Base-by-base conservation (phyloP, 2,797 vertebrate genomes). In the Chelon auratus region DNA sequence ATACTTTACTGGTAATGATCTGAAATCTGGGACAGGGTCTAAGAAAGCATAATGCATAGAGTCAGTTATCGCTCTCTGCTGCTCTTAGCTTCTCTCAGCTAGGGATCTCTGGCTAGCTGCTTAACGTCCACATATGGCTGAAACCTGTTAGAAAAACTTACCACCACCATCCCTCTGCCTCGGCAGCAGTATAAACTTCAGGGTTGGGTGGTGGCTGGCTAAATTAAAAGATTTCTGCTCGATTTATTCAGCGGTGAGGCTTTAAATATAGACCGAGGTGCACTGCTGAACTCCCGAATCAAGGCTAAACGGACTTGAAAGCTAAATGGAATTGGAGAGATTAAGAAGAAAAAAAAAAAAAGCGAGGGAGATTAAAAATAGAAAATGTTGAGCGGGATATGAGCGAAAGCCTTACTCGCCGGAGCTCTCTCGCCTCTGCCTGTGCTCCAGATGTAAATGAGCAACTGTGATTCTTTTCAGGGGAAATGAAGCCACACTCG, bases 211-310 rank as follows among this genome's bases (percentile, higher is more conserved):
- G 57, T 22, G 77, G 71, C 72, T 66, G 64, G 59, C 58, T 68
- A 78, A 78, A 70, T 77, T 60, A 61, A 81, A 83, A 57, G 61
- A 81, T 80, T 80, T 81, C 58, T 82, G 65, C 80, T 86, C 22
- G 4, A 81, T 75, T 73, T 72, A 83, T 80, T 84, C 74, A 81
- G 68, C 0, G n/a, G 63, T 37, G 30, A 62, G 69, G 67, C 70
- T 84, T 88, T 86, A 89, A 91, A 92, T 84, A 84, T 71, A 86
- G 88, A 63, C 57, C 0, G 12, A 70, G 65, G 64, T 72, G 78
- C 78, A 80, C 78, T 72, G 45, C 30, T 85, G 79, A 87, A 86
- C 83, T 65, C 62, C 39, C 76, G 78, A 84, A 87, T 84, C 55
- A 62, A 76, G 70, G 78, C 77, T 79, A 82, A 87, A 86, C 66